Conservation (phyloP, 1,140 invertebrate species). For the Achatina immaculata region DNA sequence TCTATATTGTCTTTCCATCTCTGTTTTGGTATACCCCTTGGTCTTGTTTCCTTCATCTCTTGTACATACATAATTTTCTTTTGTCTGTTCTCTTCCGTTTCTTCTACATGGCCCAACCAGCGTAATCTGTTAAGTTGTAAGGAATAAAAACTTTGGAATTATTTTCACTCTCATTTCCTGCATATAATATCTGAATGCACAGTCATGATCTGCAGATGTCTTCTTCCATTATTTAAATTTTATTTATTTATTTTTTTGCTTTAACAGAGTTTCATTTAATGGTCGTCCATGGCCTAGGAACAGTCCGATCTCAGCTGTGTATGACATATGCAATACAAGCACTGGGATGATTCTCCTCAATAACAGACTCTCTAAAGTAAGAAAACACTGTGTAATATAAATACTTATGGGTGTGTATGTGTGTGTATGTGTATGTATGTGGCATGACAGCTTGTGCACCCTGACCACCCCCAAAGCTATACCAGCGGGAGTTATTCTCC, state of each 20-base stretch:
- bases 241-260: not conserved
- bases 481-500: too few species aligned
- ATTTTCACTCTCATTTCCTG: not conserved
- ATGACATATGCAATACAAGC: slow-evolving; percentile 54
- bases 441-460: too few species aligned
- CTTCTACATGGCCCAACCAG: too few species aligned
- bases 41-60: too few species aligned
- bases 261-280: slow-evolving; percentile 51
- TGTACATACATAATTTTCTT: too few species aligned
- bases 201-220: not conserved
- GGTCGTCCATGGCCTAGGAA: slow-evolving; percentile 52
- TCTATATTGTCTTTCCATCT: too few species aligned
- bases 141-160: not conserved
- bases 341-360: slow-evolving; percentile 55
- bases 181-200: not conserved
- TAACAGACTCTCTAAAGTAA: slow-evolving; percentile 48
- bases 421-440: too few species aligned
- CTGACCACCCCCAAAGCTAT: too few species aligned
- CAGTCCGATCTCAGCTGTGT: slow-evolving; percentile 57
- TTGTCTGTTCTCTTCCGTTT: too few species aligned
- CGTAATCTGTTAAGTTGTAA: too few species aligned
- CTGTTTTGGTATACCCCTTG: too few species aligned
- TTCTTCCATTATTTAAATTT: not conserved
- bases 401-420: too few species aligned
- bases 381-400: not conserved